These are phyloP conservation scores for Capromys pilorides DNA, from an alignment of 2,797 vertebrate species.

Conservation along the genomic window DNA sequence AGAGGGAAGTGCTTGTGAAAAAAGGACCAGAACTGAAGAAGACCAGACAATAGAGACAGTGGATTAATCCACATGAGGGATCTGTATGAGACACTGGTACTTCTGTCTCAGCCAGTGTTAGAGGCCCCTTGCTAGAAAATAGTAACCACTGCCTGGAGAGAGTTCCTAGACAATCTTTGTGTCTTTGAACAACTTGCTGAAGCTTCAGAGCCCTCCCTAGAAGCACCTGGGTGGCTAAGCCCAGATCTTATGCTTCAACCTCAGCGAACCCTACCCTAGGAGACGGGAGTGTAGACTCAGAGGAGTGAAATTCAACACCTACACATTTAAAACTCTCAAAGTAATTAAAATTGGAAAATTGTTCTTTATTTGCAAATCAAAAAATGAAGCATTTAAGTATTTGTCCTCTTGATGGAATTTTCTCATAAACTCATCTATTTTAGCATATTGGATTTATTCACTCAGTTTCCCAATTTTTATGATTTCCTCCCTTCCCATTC, in stretches of 20 bases:
- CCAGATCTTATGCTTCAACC: background rate
- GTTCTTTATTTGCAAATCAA: background rate
- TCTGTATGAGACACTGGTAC: no score
- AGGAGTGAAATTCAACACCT: background rate
- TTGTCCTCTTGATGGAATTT: background rate
- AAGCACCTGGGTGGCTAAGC: background rate
- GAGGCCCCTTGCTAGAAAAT: background rate
- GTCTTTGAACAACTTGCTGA: background rate
- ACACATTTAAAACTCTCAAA: background rate
- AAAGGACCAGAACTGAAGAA: background rate
- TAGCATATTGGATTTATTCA: background rate
- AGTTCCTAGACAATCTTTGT: background rate
- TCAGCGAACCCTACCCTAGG: background rate
- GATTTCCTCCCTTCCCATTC: background rate
- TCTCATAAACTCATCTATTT: background rate
- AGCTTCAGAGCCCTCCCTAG: background rate
- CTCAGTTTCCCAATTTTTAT: background rate
- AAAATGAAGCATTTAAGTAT: conserved; percentile 23
- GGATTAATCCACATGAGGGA: background rate
- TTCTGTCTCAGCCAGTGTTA: background rate
- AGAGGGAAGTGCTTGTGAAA: background rate
- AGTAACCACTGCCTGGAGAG: background rate
- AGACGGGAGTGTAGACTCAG: background rate
- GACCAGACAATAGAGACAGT: background rate
- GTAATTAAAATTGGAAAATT: background rate